Evolutionary conservation across 2,113 vertebrate genomes (phyloP), one percentile per base, ranked within the genome.

Genomic region (Notarius quadriscutis): DNA sequence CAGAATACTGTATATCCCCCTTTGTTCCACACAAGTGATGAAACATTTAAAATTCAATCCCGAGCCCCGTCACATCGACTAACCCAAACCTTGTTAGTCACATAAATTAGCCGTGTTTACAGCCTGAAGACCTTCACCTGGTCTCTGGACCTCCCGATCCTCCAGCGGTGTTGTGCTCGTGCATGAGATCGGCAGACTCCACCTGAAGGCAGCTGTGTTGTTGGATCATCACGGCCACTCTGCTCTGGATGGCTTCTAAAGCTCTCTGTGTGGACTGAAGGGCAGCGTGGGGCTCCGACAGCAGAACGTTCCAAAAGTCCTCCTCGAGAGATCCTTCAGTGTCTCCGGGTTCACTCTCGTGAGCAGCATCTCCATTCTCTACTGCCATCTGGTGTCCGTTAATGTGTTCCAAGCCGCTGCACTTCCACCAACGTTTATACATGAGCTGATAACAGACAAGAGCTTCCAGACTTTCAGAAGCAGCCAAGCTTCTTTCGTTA

Each of bases 391-490:
- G 60, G n/a, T 60, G 81, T 65, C 65, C 63, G 20, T 79, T 83
- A 2, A n/a, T 55, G 27, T 11, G 22, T 18, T 81, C 51, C 41
- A 2, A 15, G 14, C 62, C 7, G n/a, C 77, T 75, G 53, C 78
- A 18, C 10, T 92, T 93, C 98, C 98, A 99, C 98, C 98, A 99
- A 77, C 93, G 75, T 7, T 96, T 91, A 74, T 99, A 99, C 15
- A 99, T 90, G 11, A 86, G 91, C 17, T 95, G 93, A 4, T 99
- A 99, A 51, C 90, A 91, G 83, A 96, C 89, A 27, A 97, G 97
- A 41, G 95, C 96, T 91, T 96, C 95, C 85, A 99, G 92, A 69
- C 96, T 97, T 87, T 71, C 88, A 80, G 92, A 93, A 6, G 96
- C 95, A 0, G 93, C 93, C 63, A 80, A 87, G 75, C 92, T 92